Evolutionary conservation across 2,113 vertebrate species (phyloP).

Genomic region (Notechis scutatus): DNA sequence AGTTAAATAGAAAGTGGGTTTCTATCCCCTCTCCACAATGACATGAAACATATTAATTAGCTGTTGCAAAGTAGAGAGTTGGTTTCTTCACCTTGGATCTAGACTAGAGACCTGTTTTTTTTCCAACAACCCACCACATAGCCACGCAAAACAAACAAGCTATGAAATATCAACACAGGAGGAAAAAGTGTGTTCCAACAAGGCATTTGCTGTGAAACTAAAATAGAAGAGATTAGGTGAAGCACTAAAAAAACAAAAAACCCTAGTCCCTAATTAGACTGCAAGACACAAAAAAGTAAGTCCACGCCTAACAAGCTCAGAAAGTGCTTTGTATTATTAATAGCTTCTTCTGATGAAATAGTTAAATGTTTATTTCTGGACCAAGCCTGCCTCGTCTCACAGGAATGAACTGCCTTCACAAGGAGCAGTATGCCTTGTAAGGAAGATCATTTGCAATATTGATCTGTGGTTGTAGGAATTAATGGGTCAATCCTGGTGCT

Average conservation of each 20-base stretch:
- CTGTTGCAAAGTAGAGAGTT: neutral
- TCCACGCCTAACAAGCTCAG: conserved; percentile 26
- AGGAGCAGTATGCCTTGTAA: conserved; percentile 19
- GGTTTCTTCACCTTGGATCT: neutral
- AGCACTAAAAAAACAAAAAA: conserved; percentile 24
- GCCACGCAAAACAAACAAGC: neutral
- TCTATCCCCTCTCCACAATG: neutral
- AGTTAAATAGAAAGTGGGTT: neutral
- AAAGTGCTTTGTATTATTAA: conserved; percentile 56
- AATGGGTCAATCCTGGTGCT: neutral
- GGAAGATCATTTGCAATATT: conserved; percentile 1
- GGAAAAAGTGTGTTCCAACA: conserved; percentile 22
- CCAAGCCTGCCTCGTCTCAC: conserved; percentile 30
- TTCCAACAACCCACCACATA: conserved; percentile 2
- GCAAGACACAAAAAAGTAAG: conserved; percentile 17
- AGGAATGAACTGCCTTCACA: conserved; percentile 39
- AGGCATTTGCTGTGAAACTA: neutral
- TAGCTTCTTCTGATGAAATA: conserved; percentile 38
- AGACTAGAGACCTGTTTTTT: neutral
- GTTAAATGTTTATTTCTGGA: conserved; percentile 50
- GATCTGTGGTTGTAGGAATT: neutral
- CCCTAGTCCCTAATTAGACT: conserved; percentile 31
- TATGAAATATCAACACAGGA: conserved; percentile 30
- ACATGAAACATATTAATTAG: neutral
- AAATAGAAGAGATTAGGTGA: neutral